These are phyloP conservation scores for Pelecanoides urinatrix DNA, from an alignment of 2,113 vertebrate genomes.

Conservation along the genomic window DNA sequence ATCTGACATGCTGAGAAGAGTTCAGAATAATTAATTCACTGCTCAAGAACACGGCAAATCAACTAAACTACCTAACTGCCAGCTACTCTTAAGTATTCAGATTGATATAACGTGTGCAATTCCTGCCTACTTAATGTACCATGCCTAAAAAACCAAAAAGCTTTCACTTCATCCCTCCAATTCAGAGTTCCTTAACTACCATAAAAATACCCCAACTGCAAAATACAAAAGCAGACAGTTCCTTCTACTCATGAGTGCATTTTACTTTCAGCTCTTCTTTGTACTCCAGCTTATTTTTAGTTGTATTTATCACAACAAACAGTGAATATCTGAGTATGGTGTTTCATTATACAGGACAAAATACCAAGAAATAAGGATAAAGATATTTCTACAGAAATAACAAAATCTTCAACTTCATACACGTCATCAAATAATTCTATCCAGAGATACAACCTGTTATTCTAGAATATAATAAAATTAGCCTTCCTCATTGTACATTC, in stretches of 20 bases:
- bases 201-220: not conserved
- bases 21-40: not conserved
- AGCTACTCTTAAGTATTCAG: not conserved
- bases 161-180: not conserved
- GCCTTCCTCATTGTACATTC: not conserved
- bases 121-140: not conserved
- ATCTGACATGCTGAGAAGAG: not conserved
- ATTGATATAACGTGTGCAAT: not conserved
- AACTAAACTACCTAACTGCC: not conserved
- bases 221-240: not conserved
- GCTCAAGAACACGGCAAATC: not conserved
- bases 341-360: not conserved
- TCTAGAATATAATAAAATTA: not conserved
- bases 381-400: not conserved
- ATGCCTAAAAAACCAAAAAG: not conserved
- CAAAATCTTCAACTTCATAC: not conserved
- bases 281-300: not conserved
- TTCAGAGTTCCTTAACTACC: not conserved
- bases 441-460: not conserved
- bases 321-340: not conserved
- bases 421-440: not conserved
- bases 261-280: not conserved
- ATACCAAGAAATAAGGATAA: not conserved
- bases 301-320: not conserved
- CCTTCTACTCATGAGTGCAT: not conserved